These are phyloP conservation scores for Oligia fasciuncula DNA, from an alignment of 2,888 invertebrate species.

Conservation along the genomic window DNA sequence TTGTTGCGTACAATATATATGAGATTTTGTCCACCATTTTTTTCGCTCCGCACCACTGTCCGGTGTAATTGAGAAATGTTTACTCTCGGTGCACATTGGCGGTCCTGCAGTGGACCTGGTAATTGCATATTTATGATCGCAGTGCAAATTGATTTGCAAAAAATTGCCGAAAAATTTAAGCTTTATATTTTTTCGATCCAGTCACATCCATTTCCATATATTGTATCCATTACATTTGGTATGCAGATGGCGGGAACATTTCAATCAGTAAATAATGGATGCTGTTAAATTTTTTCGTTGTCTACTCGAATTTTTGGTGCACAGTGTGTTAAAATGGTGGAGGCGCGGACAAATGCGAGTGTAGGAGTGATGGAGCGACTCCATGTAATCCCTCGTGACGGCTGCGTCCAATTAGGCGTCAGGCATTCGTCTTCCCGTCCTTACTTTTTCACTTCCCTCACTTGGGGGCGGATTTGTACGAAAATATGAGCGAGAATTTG, in stretches of 20 bases:
- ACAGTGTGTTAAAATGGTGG: constrained; percentile 63
- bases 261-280: constrained; percentile 35
- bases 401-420: constrained; percentile 85
- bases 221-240: constrained; percentile 43
- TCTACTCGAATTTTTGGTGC: constrained; percentile 34
- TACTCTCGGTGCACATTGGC: constrained; percentile 66
- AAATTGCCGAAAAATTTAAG: constrained; percentile 51
- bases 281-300: constrained; percentile 27
- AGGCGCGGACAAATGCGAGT: constrained; percentile 85
- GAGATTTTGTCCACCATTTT: constrained; percentile 86
- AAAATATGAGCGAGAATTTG: constrained; percentile 75
- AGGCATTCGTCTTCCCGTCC: constrained; percentile 85
- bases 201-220: no score
- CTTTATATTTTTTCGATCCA: constrained; percentile 31
- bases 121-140: constrained; percentile 66
- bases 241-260: constrained; percentile 49
- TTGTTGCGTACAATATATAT: constrained; percentile 86
- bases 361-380: constrained; percentile 80
- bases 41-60: constrained; percentile 80
- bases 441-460: constrained; percentile 73
- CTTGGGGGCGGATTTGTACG: constrained; percentile 68
- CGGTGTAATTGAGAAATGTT: constrained; percentile 84
- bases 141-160: constrained; percentile 64
- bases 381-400: constrained; percentile 84
- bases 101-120: constrained; percentile 53